Conservation (phyloP, 2,888 invertebrate genomes). For the Mactromeris polynyma region DNA sequence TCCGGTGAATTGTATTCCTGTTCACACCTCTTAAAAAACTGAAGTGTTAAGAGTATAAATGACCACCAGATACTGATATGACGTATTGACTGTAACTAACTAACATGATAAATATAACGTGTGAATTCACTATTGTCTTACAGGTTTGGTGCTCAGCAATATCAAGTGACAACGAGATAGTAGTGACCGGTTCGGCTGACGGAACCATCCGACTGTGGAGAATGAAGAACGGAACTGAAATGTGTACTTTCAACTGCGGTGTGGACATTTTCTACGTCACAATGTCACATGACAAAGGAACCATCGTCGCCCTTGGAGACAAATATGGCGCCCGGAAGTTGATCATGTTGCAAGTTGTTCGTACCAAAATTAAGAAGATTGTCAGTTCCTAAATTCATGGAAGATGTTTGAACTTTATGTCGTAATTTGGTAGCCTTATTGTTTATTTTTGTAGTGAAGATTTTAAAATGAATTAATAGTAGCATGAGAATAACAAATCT, state of each 20-base stretch:
- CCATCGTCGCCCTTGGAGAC: slow-evolving; percentile 87
- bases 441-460: neutral
- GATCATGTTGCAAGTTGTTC: slow-evolving; percentile 87
- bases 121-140: too few species aligned
- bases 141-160: slow-evolving; percentile 87
- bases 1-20: too few species aligned
- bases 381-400: slow-evolving; percentile 74
- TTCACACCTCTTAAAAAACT: too few species aligned
- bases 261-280: slow-evolving; percentile 87
- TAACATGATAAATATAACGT: too few species aligned
- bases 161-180: slow-evolving; percentile 86
- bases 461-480: neutral
- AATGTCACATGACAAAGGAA: slow-evolving; percentile 86
- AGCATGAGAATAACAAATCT: neutral
- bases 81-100: too few species aligned
- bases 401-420: neutral
- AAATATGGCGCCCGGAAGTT: slow-evolving; percentile 86
- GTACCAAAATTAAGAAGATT: slow-evolving; percentile 81
- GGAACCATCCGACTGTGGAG: slow-evolving; percentile 87
- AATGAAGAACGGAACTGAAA: slow-evolving; percentile 83
- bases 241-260: slow-evolving; percentile 86
- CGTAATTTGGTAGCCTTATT: neutral
- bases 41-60: too few species aligned
- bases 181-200: slow-evolving; percentile 87
- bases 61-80: too few species aligned